A percentile compares a stretch with the other conserved stretches of the same genome.
Evolutionary conservation across 2,113 vertebrate genomes (phyloP).

Genomic region (Urocolius indicus): DNA sequence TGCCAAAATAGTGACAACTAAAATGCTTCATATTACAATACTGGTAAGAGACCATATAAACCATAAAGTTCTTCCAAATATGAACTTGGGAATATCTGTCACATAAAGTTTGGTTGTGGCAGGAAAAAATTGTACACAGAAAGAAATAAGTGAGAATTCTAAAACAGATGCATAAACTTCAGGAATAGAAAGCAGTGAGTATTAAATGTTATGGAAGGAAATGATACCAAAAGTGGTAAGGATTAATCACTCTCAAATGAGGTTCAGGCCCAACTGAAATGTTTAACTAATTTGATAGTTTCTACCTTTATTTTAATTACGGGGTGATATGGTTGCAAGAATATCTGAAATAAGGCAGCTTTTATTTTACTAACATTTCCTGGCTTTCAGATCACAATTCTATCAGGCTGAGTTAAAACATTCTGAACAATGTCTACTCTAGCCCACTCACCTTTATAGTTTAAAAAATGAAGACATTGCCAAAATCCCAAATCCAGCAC

Average conservation of each 20-base stretch:
- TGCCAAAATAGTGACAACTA: neutral
- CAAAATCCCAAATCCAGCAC: neutral
- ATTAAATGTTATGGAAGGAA: slow-evolving; percentile 14
- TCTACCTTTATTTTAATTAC: neutral
- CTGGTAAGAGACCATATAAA: neutral
- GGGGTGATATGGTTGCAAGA: neutral
- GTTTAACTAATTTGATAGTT: neutral
- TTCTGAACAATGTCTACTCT: neutral
- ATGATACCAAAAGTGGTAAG: slow-evolving; percentile 36
- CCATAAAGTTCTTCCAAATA: neutral
- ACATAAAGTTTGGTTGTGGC: fast-evolving
- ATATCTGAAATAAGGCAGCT: neutral
- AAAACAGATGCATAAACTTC: neutral
- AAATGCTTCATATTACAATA: neutral
- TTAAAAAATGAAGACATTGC: neutral
- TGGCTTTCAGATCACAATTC: neutral
- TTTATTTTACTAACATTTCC: neutral
- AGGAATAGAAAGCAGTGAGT: slow-evolving; percentile 44
- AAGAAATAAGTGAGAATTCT: neutral
- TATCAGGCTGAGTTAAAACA: neutral
- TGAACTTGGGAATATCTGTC: neutral
- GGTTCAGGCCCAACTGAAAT: neutral
- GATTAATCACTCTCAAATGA: neutral
- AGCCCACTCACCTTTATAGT: neutral
- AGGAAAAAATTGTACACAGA: neutral